Conservation (phyloP, 1,140 invertebrate genomes). For the Drusus annulatus region DNA sequence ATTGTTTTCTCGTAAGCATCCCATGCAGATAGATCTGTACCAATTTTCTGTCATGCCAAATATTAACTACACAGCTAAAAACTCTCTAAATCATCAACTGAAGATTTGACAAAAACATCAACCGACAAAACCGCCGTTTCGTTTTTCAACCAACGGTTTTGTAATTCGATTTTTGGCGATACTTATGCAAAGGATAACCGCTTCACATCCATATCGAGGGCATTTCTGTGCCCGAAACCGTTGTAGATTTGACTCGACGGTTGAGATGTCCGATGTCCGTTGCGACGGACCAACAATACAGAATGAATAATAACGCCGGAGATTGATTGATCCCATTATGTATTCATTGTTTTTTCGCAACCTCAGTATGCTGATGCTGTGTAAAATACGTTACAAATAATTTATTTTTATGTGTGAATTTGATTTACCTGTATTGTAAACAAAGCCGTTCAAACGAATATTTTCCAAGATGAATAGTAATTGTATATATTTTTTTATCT, state of each 20-base stretch:
- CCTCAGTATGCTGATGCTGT: neutral
- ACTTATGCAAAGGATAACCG: constrained; percentile 34
- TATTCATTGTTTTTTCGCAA: constrained; percentile 31
- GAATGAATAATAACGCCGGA: neutral
- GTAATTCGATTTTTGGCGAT: constrained; percentile 15
- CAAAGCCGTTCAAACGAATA: neutral
- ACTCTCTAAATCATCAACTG: no score
- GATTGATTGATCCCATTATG: constrained; percentile 15
- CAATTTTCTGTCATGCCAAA: no score
- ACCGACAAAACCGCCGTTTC: no score
- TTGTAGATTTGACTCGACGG: neutral
- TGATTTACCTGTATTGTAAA: constrained; percentile 10
- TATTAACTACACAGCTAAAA: no score
- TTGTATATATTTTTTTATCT: no score
- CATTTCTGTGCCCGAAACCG: neutral
- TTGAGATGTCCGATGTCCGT: neutral
- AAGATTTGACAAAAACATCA: no score
- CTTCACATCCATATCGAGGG: constrained; percentile 15
- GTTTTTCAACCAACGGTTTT: no score
- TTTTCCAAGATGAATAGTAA: no score
- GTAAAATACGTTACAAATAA: constrained; percentile 33
- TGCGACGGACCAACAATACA: neutral
- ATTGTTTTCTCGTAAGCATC: no score
- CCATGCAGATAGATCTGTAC: no score
- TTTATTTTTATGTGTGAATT: constrained; percentile 21